Percentiles rank a stretch among this genome's conserved stretches.
phyloP scores from a whole-genome alignment of 1,140 invertebrate species.

The Platorchestia sp. region DNA sequence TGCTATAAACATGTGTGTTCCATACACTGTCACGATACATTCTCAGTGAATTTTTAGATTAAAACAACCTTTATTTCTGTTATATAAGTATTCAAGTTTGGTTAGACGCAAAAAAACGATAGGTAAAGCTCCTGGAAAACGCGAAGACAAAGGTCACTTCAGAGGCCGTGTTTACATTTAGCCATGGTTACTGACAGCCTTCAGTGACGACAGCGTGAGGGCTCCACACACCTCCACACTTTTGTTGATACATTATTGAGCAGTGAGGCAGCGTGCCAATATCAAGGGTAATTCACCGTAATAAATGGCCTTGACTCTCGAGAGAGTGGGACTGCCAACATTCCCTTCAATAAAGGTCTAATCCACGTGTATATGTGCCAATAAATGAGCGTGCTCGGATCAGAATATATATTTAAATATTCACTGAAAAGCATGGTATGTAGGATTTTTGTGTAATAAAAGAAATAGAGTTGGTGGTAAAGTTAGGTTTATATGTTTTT shows the following conservation, averaged over 20 bases:
- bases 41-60: no score
- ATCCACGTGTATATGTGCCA: background rate
- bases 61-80: background rate
- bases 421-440: background rate
- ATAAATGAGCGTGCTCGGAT: background rate
- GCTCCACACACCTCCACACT: background rate
- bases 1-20: no score
- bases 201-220: background rate
- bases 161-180: background rate
- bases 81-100: background rate
- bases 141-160: background rate
- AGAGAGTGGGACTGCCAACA: background rate
- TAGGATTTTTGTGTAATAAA: background rate
- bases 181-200: background rate
- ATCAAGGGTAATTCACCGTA: constrained; percentile 7
- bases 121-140: background rate
- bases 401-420: background rate
- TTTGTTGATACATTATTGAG: background rate
- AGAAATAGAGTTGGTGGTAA: background rate
- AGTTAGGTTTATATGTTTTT: background rate
- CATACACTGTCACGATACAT: no score
- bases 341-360: background rate
- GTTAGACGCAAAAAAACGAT: background rate
- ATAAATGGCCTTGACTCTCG: background rate
- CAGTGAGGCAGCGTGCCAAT: background rate